Base-by-base conservation (phyloP, 2,888 invertebrate genomes). In the Smittia aterrima region DNA sequence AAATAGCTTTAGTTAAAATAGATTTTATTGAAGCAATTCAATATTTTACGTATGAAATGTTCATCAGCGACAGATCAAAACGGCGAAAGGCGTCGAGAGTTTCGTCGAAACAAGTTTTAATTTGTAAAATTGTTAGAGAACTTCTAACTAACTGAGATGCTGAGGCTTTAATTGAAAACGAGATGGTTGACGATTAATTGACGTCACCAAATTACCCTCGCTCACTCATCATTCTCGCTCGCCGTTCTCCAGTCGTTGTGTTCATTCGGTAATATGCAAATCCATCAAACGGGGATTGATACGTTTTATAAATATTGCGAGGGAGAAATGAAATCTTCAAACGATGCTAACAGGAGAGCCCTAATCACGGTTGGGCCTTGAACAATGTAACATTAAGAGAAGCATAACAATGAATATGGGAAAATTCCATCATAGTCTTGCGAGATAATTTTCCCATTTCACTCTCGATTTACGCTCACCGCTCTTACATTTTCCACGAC, bases 171-270 rank as follows among this genome's bases (percentile, higher is more conserved):
- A 66, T 66, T 66, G 66, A 40, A 66, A 40, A 9, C 25, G 32
- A 13, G 64, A 32, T 32, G 32, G 32, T 32, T 47, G 20, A 47
- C 40, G 18, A 47, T 68, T 68, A 68, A 68, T 68, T 68, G 68
- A 68, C 68, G 68, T 68, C 68, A 68, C 25, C 47, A 67, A 40
- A 66, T 66, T 66, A 66, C 68, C 41, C 68, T 68, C 47, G 47
- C 47, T 13, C 47, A 11, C 47, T 47, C 32, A 32, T 32, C 4
- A 47, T 47, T 13, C 47, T 47, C n/a, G n/a, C 47, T 47, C 47
- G 47, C 47, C 11, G 47, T 47, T 47, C 47, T 32, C 32, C 9
- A 32, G 32, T 32, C 32, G 32, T 9, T n/a, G n/a, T n/a, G 38
- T 38, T 38, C 38, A 11, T 38, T 6, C 16, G 47, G 2, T 47